These are phyloP conservation scores for Gambelia wislizenii DNA, from an alignment of 2,797 vertebrate species.

Conservation along the genomic window DNA sequence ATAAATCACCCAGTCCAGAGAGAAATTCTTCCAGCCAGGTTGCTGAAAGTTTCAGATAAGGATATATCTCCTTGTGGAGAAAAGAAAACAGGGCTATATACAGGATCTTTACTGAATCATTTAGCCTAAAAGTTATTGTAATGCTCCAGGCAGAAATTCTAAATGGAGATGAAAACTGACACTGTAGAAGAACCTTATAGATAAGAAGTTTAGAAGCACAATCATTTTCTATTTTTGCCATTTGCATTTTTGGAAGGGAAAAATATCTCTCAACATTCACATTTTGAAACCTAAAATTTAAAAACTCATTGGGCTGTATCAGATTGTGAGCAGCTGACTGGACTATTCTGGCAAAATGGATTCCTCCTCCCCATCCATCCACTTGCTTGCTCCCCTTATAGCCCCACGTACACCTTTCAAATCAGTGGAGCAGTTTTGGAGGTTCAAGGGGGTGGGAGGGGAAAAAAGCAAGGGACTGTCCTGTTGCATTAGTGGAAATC, in stretches of 20 bases:
- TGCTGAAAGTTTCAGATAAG: slow-evolving; percentile 21
- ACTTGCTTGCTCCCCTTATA: neutral
- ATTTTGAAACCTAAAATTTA: neutral
- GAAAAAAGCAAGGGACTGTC: neutral
- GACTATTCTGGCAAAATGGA: neutral
- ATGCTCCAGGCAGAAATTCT: neutral
- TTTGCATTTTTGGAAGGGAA: neutral
- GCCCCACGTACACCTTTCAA: neutral
- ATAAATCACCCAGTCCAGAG: slow-evolving; percentile 16
- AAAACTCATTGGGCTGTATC: neutral
- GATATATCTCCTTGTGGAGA: slow-evolving; percentile 20
- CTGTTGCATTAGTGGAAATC: no score
- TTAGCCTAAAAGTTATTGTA: slow-evolving; percentile 26
- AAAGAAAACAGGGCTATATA: slow-evolving; percentile 8
- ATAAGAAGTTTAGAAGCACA: neutral
- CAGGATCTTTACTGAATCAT: neutral
- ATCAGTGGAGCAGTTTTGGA: neutral
- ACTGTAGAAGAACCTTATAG: neutral
- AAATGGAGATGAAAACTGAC: neutral
- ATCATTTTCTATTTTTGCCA: neutral
- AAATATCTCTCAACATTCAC: neutral
- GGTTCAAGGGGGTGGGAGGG: neutral
- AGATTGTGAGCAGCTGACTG: neutral
- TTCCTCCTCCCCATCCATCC: neutral
- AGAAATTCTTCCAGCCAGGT: slow-evolving; percentile 35